Evolutionary conservation across 2,113 vertebrate genomes (phyloP).

Genomic region (Thamnophis sirtalis): DNA sequence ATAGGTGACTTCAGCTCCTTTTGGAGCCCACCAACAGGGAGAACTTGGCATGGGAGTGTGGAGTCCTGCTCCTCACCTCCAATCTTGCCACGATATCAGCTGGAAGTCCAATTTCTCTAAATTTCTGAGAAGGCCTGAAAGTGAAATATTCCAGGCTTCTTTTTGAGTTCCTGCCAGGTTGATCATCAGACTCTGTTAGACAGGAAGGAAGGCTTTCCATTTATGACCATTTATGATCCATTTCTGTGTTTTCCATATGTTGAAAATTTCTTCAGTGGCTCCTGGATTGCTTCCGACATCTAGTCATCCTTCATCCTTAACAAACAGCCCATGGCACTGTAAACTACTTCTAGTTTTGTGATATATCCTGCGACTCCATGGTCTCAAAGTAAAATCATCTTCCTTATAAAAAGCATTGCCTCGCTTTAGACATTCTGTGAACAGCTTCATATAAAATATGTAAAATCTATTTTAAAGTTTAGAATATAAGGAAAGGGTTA

Average conservation of each 20-base stretch:
- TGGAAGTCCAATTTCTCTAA: background rate
- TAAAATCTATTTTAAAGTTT: background rate
- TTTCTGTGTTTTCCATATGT: background rate
- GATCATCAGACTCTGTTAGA: background rate
- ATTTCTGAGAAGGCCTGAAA: background rate
- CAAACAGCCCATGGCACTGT: background rate
- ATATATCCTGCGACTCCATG: background rate
- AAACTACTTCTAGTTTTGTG: background rate
- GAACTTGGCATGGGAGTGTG: too few species aligned
- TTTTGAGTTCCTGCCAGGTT: background rate
- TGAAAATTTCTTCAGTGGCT: background rate
- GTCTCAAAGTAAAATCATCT: background rate
- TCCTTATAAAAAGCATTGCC: background rate
- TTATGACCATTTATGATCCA: background rate
- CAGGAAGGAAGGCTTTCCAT: background rate
- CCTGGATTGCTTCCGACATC: background rate
- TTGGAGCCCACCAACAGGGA: too few species aligned
- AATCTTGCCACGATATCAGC: too few species aligned
- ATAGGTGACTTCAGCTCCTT: too few species aligned
- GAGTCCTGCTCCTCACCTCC: too few species aligned
- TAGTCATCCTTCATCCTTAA: background rate
- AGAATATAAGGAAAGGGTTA: background rate
- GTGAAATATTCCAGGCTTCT: background rate
- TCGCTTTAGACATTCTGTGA: background rate
- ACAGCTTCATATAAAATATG: background rate